phyloP scores from a whole-genome alignment of 2,113 vertebrate genomes.

The Phalacrocorax aristotelis region DNA sequence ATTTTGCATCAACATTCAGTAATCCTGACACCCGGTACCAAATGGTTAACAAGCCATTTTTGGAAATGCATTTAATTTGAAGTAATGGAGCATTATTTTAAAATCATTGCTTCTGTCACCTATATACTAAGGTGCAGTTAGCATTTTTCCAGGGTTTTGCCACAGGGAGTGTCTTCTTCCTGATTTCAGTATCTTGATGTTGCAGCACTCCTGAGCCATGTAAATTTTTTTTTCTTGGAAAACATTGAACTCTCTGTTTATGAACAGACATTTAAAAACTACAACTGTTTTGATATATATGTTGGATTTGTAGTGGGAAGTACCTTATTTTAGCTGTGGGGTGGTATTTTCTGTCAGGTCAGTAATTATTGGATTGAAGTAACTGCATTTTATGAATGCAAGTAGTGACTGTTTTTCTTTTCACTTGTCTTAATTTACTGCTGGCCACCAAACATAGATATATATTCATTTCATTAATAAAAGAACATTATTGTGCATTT shows the following conservation, averaged over 20 bases:
- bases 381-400: constrained; percentile 62
- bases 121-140: neutral
- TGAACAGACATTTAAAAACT: neutral
- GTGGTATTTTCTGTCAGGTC: constrained; percentile 43
- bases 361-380: constrained; percentile 66
- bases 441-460: constrained; percentile 59
- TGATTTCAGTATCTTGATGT: neutral
- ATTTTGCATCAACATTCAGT: constrained; percentile 24
- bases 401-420: constrained; percentile 42
- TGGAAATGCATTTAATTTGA: neutral
- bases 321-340: constrained; percentile 13
- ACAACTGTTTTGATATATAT: neutral
- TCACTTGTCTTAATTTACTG: constrained; percentile 70
- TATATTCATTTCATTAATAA: constrained; percentile 78
- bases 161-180: neutral
- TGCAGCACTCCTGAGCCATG: neutral
- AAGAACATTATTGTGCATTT: constrained; percentile 71
- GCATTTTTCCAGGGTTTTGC: neutral
- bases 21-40: neutral
- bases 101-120: neutral
- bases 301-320: constrained; percentile 27
- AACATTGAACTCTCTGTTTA: constrained; percentile 3
- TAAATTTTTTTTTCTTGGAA: neutral
- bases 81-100: neutral
- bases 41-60: constrained; percentile 10